These are phyloP conservation scores for Stenopsyche tienmushanensis DNA, from an alignment of 1,140 invertebrate species.

Conservation along the genomic window DNA sequence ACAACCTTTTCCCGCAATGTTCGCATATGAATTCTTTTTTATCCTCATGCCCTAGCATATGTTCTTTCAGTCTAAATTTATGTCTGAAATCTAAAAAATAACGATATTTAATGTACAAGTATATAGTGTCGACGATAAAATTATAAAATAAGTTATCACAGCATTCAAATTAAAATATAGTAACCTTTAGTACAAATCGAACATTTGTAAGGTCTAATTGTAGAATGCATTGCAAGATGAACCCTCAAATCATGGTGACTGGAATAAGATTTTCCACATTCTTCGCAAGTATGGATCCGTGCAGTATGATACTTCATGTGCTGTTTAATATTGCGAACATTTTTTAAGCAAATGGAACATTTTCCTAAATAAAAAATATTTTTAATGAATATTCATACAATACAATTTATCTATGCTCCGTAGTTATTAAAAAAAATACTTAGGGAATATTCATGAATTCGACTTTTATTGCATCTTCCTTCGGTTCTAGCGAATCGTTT, in stretches of 20 bases:
- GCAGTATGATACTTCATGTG: constrained; percentile 24
- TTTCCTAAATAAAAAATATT: no score
- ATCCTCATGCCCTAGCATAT: constrained; percentile 30
- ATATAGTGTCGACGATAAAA: no score
- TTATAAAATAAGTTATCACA: no score
- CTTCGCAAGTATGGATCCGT: constrained; percentile 23
- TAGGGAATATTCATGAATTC: neutral
- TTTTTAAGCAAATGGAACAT: constrained; percentile 19
- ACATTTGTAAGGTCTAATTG: constrained; percentile 28
- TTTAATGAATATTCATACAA: neutral
- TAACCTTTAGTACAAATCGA: constrained; percentile 43
- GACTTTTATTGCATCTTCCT: neutral
- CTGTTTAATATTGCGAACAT: constrained; percentile 16
- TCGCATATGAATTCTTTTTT: constrained; percentile 34
- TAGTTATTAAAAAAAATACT: neutral
- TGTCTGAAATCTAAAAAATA: constrained; percentile 30
- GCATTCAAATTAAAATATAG: no score
- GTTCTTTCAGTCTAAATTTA: constrained; percentile 28
- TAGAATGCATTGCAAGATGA: constrained; percentile 23
- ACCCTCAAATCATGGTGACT: constrained; percentile 18
- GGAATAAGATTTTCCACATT: constrained; percentile 31
- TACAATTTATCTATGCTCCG: neutral
- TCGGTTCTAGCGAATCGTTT: neutral
- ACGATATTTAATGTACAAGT: no score
- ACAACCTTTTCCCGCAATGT: constrained; percentile 33